Evolutionary conservation across 1,140 invertebrate genomes (phyloP).

Genomic region (Drosophila seguyi): DNA sequence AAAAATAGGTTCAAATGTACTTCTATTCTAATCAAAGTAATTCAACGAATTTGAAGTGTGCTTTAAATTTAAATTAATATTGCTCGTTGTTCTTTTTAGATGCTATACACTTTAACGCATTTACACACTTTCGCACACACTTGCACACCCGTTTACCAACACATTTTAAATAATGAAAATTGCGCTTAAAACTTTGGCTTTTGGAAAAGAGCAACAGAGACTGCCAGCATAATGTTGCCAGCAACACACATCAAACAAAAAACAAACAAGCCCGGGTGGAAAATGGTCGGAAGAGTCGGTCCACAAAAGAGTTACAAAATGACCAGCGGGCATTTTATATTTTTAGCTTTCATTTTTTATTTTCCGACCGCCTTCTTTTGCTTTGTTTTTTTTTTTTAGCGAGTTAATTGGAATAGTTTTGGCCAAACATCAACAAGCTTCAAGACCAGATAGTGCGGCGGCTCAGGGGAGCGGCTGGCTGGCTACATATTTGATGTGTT

Average conservation of each 20-base stretch:
- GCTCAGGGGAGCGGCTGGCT: background rate
- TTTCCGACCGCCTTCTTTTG: constrained; percentile 28
- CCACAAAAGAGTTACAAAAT: constrained; percentile 58
- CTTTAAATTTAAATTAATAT: constrained; percentile 71
- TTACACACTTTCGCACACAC: background rate
- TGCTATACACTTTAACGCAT: background rate
- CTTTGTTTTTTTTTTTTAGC: constrained; percentile 44
- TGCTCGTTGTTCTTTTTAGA: constrained; percentile 29
- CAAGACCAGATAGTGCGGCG: constrained; percentile 26
- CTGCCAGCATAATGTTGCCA: constrained; percentile 32
- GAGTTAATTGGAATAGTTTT: constrained; percentile 81
- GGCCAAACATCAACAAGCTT: constrained; percentile 64
- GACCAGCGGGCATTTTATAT: constrained; percentile 59
- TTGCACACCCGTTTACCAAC: constrained; percentile 16
- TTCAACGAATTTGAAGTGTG: constrained; percentile 43
- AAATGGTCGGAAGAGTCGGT: constrained; percentile 6
- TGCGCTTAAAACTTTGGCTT: constrained; percentile 70
- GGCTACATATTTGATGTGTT: constrained; percentile 40
- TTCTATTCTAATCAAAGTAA: constrained; percentile 15
- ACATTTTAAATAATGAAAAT: constrained; percentile 76
- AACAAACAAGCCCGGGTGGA: constrained; percentile 33
- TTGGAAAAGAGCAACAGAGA: constrained; percentile 23
- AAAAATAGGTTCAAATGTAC: background rate
- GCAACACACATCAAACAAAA: constrained; percentile 50
- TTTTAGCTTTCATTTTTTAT: constrained; percentile 47